Evolutionary conservation across 2,888 invertebrate genomes (phyloP).

Genomic region (Tipula lateralis): DNA sequence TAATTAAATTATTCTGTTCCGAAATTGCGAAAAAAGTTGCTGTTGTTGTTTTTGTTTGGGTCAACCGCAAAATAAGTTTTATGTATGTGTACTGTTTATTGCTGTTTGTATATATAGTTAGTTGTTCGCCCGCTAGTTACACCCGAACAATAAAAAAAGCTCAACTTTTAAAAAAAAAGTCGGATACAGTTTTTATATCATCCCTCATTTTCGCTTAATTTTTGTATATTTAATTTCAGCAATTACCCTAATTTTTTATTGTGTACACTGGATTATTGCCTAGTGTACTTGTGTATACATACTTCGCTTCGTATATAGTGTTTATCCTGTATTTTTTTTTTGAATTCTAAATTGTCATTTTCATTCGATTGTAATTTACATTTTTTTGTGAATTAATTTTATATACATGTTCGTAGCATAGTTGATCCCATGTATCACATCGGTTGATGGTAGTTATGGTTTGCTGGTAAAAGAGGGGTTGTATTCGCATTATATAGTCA

Average conservation of each 20-base stretch:
- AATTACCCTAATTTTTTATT: slow-evolving; percentile 1
- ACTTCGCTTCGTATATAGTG: background rate
- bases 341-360: slow-evolving; percentile 15
- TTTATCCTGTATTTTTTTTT: background rate
- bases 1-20: slow-evolving; percentile 2
- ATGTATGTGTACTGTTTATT: background rate
- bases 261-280: background rate
- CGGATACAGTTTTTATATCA: background rate
- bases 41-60: background rate
- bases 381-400: background rate
- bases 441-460: background rate
- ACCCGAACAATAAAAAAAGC: background rate
- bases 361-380: background rate
- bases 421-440: background rate
- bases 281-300: background rate
- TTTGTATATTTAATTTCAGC: background rate
- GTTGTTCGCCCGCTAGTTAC: background rate
- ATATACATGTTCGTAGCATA: background rate
- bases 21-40: background rate
- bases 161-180: background rate
- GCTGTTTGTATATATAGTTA: background rate
- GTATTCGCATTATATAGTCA: too few relatives aligned
- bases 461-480: too few relatives aligned
- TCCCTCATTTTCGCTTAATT: background rate
- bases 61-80: background rate